These are phyloP conservation scores for Papilio polytes DNA, from an alignment of 1,140 invertebrate genomes.

Conservation along the genomic window DNA sequence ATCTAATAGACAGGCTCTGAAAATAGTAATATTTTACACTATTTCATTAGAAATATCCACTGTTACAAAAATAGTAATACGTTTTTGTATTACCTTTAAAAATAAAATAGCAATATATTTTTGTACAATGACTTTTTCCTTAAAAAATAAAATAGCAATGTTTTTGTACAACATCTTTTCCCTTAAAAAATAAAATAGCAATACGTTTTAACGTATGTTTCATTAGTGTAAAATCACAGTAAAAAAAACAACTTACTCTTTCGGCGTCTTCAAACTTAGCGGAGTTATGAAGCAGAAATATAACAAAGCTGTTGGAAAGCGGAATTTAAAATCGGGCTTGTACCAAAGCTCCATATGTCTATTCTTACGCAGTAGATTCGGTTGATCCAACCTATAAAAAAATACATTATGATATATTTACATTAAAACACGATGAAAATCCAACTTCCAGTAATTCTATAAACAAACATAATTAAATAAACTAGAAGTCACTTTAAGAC, in stretches of 20 bases:
- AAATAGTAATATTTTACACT: slow-evolving; percentile 35
- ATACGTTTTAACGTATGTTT: no score
- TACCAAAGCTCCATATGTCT: slow-evolving; percentile 92
- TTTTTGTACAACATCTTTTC: no score
- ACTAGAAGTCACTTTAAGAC: background rate
- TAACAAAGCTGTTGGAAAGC: slow-evolving; percentile 91
- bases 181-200: no score
- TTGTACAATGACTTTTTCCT: background rate
- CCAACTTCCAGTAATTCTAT: background rate
- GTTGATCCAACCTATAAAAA: slow-evolving; percentile 81
- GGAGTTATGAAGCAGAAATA: slow-evolving; percentile 90
- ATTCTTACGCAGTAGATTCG: slow-evolving; percentile 86
- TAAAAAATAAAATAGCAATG: background rate
- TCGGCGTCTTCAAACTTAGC: slow-evolving; percentile 83
- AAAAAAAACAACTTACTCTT: slow-evolving; percentile 84
- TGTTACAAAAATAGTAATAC: background rate
- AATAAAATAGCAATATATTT: background rate
- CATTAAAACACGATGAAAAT: background rate
- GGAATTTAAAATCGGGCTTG: slow-evolving; percentile 93
- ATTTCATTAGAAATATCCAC: background rate
- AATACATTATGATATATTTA: background rate
- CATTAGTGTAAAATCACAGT: no score
- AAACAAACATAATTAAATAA: background rate
- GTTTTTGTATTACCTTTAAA: background rate
- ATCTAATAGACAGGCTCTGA: slow-evolving; percentile 74